These are phyloP conservation scores for Ceratosolen solmsi DNA, from an alignment of 1,140 invertebrate species.

Conservation along the genomic window DNA sequence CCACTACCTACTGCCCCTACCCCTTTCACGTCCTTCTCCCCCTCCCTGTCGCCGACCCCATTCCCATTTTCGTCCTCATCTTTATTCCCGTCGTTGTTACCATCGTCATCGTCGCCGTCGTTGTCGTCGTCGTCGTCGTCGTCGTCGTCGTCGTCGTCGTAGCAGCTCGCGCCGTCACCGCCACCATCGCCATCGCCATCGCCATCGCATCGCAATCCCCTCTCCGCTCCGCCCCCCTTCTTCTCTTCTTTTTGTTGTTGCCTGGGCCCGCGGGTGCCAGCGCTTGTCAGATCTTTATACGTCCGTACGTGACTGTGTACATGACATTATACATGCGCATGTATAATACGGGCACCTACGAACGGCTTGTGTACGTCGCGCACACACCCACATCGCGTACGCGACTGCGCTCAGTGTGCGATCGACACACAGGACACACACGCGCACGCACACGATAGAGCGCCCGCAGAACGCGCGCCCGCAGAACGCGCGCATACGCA, in stretches of 20 bases:
- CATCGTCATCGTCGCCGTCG: neutral
- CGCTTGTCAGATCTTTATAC: slow-evolving; percentile 22
- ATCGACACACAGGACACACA: neutral
- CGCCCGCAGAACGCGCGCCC: neutral
- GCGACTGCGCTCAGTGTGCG: neutral
- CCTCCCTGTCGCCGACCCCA: neutral
- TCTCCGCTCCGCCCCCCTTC: neutral
- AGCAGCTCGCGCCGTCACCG: too few relatives aligned
- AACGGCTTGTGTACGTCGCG: neutral
- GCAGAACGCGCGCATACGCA: neutral
- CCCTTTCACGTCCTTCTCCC: neutral
- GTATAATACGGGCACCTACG: neutral
- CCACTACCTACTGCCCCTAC: neutral
- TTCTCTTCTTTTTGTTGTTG: neutral
- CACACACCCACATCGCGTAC: neutral
- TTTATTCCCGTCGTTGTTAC: too few relatives aligned
- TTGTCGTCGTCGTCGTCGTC: neutral
- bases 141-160: too few relatives aligned
- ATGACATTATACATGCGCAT: neutral
- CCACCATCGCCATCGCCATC: neutral
- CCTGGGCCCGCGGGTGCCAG: neutral
- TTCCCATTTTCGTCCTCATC: too few relatives aligned
- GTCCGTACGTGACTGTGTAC: neutral
- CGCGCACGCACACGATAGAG: neutral
- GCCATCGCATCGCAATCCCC: neutral